phyloP scores from a whole-genome alignment of 2,113 vertebrate genomes.

The Lanius collurio region DNA sequence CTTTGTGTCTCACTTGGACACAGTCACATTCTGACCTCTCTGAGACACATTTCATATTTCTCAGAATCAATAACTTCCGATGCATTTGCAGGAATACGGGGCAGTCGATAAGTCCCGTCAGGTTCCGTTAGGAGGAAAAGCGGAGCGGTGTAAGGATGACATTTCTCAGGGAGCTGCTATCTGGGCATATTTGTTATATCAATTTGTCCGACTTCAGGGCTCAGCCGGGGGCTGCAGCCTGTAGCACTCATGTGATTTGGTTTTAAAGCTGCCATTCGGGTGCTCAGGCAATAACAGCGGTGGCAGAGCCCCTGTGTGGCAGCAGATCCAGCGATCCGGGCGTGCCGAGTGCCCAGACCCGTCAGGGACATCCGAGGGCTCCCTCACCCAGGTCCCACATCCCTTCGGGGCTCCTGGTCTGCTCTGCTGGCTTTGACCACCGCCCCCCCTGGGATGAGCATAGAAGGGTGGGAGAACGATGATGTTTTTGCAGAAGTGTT shows the following conservation, averaged over 20 bases:
- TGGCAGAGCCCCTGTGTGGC: background rate
- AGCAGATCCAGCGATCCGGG: background rate
- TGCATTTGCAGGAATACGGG: constrained; percentile 16
- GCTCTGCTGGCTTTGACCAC: constrained; percentile 35
- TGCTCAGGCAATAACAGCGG: constrained; percentile 4
- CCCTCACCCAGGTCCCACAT: background rate
- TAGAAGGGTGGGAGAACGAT: background rate
- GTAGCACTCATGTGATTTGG: constrained; percentile 37
- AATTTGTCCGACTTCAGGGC: constrained; percentile 57
- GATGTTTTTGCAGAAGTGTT: constrained; percentile 28
- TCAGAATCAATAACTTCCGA: constrained; percentile 57
- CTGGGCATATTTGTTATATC: constrained; percentile 57
- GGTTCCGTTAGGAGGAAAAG: constrained; percentile 31
- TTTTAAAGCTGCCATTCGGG: constrained; percentile 54
- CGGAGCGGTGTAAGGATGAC: background rate
- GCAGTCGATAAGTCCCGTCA: constrained; percentile 23
- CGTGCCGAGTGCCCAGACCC: background rate
- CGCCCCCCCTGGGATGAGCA: background rate
- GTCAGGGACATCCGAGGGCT: background rate
- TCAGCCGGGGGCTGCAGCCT: constrained; percentile 42
- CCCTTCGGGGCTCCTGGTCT: background rate
- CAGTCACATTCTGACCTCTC: constrained; percentile 24
- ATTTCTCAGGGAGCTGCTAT: constrained; percentile 29
- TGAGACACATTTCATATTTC: constrained; percentile 55
- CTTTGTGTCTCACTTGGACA: constrained; percentile 6